phyloP scores from a whole-genome alignment of 2,888 invertebrate species.

The Pantelozetes paolii region DNA sequence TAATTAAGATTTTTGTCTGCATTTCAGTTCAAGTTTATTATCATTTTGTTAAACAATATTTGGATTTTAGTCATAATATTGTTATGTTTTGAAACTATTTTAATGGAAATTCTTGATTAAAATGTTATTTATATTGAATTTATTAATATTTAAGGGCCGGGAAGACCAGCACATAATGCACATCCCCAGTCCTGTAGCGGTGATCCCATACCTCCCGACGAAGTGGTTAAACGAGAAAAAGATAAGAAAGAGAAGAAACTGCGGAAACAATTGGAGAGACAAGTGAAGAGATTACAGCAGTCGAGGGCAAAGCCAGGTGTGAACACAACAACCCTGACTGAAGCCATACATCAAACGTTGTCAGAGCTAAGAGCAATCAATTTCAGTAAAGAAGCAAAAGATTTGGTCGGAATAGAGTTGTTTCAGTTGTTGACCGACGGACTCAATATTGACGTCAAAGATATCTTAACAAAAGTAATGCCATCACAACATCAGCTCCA shows the following conservation, averaged over 20 bases:
- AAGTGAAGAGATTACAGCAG: slow-evolving; percentile 72
- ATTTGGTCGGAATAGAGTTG: slow-evolving; percentile 47
- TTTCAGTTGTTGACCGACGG: slow-evolving; percentile 44
- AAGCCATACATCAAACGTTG: slow-evolving; percentile 47
- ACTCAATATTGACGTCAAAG: slow-evolving; percentile 45
- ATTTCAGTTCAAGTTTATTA: background rate
- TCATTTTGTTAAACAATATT: background rate
- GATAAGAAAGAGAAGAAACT: slow-evolving; percentile 60
- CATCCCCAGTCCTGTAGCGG: slow-evolving; percentile 97
- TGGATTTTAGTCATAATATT: background rate
- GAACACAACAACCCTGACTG: slow-evolving; percentile 46
- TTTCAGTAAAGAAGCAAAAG: slow-evolving; percentile 44
- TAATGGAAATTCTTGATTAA: background rate
- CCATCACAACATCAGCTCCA: slow-evolving; percentile 35
- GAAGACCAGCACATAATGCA: slow-evolving; percentile 95
- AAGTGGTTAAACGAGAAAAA: slow-evolving; percentile 53
- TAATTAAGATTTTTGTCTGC: slow-evolving; percentile 4
- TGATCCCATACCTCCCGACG: slow-evolving; percentile 85
- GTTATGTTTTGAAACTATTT: background rate
- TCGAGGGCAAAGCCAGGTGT: slow-evolving; percentile 47
- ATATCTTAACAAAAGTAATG: slow-evolving; percentile 44
- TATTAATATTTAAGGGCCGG: slow-evolving; percentile 62
- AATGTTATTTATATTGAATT: slow-evolving; percentile 3
- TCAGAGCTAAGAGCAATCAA: slow-evolving; percentile 46
- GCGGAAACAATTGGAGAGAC: slow-evolving; percentile 82